Base-by-base conservation (phyloP, 2,113 vertebrate genomes). In the Hipposideros armiger region DNA sequence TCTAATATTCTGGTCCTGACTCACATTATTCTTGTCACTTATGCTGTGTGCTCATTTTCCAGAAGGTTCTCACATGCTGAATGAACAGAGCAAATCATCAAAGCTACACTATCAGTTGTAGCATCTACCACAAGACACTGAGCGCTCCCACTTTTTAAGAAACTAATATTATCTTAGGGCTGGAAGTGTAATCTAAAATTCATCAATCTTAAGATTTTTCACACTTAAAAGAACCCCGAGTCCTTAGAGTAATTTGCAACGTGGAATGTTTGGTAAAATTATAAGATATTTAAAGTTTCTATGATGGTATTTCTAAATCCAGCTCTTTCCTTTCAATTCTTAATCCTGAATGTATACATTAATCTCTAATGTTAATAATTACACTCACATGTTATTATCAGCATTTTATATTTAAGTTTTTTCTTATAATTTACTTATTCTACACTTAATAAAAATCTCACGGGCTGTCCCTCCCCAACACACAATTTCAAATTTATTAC, bases 161-260 rank as follows among this genome's bases (percentile, higher is more conserved):
- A 54, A 52, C 45, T 58, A 83, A 47, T 74, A n/a, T 45, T 81
- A 82, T 86, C 86, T 88, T 74, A 66, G 50, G 86, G 89, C 66
- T 82, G 24, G 36, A 91, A 91, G 11, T 17, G 2, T 0, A 50
- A 89, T 52, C 60, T 78, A 42, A 90, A 87, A 67, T 32, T 77
- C 90, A 95, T 89, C 30, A 42, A 11, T 76, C 62, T 89, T 60
- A 58, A 76, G 67, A 24, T 42, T 95, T 80, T 84, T 76, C 83
- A 88, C 45, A 85, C 42, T 54, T 42, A 22, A 16, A 72, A 87
- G 76, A 73, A 36, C 1, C 7, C 54, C 16, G 14, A 70, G 70
- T 86, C 47, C 22, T 77, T 45, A 32, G 14, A 85, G 36, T 76
- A 47, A 95, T 69, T 56, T 56, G 32, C 45, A 73, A 81, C 42